phyloP scores from a whole-genome alignment of 2,797 vertebrate genomes.

The Zalophus californianus region DNA sequence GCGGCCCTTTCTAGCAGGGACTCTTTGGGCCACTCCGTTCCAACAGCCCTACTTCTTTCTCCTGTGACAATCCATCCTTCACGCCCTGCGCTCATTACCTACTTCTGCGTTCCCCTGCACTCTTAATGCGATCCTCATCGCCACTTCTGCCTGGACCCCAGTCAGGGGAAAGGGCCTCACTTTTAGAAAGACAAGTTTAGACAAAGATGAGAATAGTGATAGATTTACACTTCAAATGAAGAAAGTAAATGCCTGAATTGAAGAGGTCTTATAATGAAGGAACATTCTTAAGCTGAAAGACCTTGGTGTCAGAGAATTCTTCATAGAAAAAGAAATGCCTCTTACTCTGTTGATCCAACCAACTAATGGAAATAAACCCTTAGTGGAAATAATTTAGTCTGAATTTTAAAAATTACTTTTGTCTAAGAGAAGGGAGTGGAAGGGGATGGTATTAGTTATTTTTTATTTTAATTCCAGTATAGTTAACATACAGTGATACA shows the following conservation, averaged over 20 bases:
- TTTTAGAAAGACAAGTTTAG: conserved; percentile 26
- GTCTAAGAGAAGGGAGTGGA: not conserved
- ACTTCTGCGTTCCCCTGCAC: not conserved
- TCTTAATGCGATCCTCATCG: not conserved
- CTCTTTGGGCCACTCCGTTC: not conserved
- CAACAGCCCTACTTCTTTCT: not conserved
- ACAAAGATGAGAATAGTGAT: not conserved
- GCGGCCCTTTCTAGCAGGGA: not conserved
- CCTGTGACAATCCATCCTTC: not conserved
- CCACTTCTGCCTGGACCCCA: not conserved
- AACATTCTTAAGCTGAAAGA: conserved; percentile 30
- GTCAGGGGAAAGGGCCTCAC: not conserved
- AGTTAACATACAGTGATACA: not conserved
- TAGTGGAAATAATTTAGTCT: conserved; percentile 13
- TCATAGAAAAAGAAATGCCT: conserved; percentile 12
- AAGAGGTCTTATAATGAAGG: not conserved
- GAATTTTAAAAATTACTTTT: conserved; percentile 41
- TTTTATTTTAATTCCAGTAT: not conserved
- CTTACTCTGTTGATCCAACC: not conserved
- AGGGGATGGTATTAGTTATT: not conserved
- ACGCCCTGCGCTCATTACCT: not conserved
- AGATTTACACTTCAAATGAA: conserved; percentile 11
- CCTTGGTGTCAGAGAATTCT: conserved; percentile 35
- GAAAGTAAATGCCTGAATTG: conserved; percentile 37
- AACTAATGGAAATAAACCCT: conserved; percentile 6